Conservation (phyloP, 2,888 invertebrate species). For the Amiota mariae region DNA sequence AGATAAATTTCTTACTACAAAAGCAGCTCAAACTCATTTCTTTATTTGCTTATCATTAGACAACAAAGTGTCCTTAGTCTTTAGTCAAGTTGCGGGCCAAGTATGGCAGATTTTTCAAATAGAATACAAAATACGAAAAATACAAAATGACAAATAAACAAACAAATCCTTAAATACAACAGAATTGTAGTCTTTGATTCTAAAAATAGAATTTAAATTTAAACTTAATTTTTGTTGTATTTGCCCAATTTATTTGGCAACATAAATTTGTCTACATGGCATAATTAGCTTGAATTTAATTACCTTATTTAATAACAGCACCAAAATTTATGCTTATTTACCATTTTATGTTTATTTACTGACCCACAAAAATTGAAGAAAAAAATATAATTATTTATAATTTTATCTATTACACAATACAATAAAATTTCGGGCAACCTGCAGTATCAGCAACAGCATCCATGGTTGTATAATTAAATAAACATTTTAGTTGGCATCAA, state of each 20-base stretch:
- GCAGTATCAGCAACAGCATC: not conserved
- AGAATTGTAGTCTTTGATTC: too few relatives aligned
- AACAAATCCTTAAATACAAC: not conserved
- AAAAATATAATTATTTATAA: slow-evolving; percentile 6
- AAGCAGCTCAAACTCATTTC: slow-evolving; percentile 6
- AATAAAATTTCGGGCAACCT: slow-evolving; percentile 4
- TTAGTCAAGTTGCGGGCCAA: slow-evolving; percentile 17
- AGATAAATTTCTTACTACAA: not conserved
- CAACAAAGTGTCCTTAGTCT: not conserved
- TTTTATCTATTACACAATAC: not conserved
- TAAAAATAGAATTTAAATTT: not conserved
- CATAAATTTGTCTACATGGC: not conserved
- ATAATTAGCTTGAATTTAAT: not conserved
- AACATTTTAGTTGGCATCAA: slow-evolving; percentile 12
- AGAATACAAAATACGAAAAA: too few relatives aligned
- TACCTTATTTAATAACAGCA: not conserved
- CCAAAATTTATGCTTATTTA: slow-evolving; percentile 1
- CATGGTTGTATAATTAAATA: slow-evolving; percentile 1
- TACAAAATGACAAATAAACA: slow-evolving; percentile 10
- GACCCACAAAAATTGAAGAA: not conserved
- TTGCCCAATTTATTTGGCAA: not conserved
- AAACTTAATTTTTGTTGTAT: not conserved
- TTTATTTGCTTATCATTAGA: slow-evolving; percentile 24
- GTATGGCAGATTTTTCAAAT: not conserved
- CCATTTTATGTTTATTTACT: slow-evolving; percentile 6